phyloP scores from a whole-genome alignment of 2,113 vertebrate species.

The Rhizomys pruinosus region DNA sequence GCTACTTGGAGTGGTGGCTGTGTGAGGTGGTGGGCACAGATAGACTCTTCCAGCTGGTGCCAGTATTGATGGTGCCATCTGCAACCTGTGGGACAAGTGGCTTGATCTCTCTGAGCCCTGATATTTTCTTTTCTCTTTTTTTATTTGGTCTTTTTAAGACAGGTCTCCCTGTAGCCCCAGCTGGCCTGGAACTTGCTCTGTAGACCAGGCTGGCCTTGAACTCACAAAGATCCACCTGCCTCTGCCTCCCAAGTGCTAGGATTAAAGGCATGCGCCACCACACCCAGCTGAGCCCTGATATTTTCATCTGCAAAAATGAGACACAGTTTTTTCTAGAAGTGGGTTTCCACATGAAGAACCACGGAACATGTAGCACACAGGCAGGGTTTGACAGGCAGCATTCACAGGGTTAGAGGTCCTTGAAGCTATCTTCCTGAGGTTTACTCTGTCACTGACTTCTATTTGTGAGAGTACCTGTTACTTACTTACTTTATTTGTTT shows the following conservation, averaged over 20 bases:
- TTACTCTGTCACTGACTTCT: background rate
- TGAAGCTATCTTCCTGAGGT: background rate
- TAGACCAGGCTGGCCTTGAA: no score
- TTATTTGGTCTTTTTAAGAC: no score
- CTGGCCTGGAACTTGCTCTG: no score
- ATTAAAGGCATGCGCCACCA: no score
- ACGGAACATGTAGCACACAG: background rate
- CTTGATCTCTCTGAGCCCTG: background rate
- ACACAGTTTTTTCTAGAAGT: background rate
- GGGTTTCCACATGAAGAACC: background rate
- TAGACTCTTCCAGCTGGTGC: background rate
- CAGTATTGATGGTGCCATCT: background rate
- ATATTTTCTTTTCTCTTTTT: no score
- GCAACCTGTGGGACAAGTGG: background rate
- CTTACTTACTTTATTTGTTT: background rate
- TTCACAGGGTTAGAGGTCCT: background rate
- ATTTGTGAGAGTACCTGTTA: background rate
- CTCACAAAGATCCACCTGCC: no score
- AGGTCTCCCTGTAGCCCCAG: no score
- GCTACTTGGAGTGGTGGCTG: background rate
- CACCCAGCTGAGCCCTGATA: background rate
- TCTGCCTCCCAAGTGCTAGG: no score
- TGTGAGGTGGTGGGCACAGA: background rate
- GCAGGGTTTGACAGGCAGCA: background rate
- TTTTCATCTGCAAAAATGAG: conserved; percentile 30